Base-by-base conservation (phyloP, 2,113 vertebrate genomes). In the Puma concolor region DNA sequence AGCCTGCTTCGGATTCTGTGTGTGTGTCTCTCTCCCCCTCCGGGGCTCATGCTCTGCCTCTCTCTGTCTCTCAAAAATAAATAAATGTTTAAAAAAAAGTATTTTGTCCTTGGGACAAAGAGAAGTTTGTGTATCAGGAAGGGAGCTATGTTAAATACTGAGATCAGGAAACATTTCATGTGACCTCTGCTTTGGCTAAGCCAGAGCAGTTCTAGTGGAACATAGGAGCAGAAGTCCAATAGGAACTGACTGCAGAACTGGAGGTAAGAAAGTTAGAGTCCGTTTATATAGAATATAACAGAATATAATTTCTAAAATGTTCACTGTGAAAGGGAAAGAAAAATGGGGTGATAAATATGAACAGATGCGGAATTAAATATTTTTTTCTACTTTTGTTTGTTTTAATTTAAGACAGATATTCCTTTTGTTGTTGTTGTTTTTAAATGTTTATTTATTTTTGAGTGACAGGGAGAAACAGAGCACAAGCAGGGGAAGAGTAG, bases 161-260 rank as follows among this genome's bases (percentile, higher is more conserved):
- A 93, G 19, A 77, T 44, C n/a, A 48, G n/a, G 25, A 83, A 69
- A 79, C 33, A 38, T 14, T 76, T 44, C 23, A 23, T 14, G 5
- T 19, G 38, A 33, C n/a, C n/a, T 41, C 31, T 41, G 5, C 9
- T n/a, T 48, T 69, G 21, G 63, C 6, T 12, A 31, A 74, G 13
- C 5, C 25, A 29, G 36, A 64, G 7, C 12, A 31, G 12, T 44
- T 25, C 41, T 31, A 15, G 38, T 12, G 4, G 6, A 79, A 25
- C 10, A 8, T 1, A 50, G 23, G 36, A 10, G 9, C 23, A 5
- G 12, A 50, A 52, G 17, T 36, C 4, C 19, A 11, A 5, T 0
- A 15, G n/a, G 11, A 13, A 17, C 0, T 4, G 57, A 19, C 29
- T 7, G 13, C 48, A 69, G 36, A 85, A 33, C 17, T 9, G 36